A percentile compares a stretch with the other conserved stretches of the same genome.
Conservation (phyloP, 2,888 invertebrate species). For the Physocephala rufipes region DNA sequence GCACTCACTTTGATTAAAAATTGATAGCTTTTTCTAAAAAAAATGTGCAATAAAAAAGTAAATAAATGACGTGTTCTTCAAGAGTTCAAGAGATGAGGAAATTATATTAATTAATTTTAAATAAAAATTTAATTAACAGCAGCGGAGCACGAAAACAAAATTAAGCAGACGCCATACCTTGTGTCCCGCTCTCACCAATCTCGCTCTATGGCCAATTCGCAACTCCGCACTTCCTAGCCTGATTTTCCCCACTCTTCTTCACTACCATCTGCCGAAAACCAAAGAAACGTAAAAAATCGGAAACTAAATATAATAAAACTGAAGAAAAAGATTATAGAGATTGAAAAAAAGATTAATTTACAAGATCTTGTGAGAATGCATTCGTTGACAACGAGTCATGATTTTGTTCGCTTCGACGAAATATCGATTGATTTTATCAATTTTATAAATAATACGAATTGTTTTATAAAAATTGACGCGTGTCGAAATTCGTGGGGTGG, state of each 20-base stretch:
- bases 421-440: constrained; percentile 16
- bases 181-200: too few relatives aligned
- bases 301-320: too few relatives aligned
- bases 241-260: too few relatives aligned
- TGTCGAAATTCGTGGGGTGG: background rate
- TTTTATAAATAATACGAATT: constrained; percentile 15
- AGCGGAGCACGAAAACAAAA: background rate
- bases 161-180: too few relatives aligned
- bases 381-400: background rate
- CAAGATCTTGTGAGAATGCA: constrained; percentile 14
- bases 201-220: too few relatives aligned
- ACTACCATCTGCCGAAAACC: too few relatives aligned
- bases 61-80: background rate
- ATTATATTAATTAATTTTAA: constrained; percentile 8
- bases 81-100: background rate
- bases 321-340: too few relatives aligned
- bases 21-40: background rate
- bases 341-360: background rate
- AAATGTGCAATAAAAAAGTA: constrained; percentile 4
- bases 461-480: background rate
- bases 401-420: background rate
- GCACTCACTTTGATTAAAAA: background rate
- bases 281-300: too few relatives aligned
- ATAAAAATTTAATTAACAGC: background rate
- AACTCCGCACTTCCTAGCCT: too few relatives aligned